phyloP scores from a whole-genome alignment of 2,113 vertebrate genomes.

The Vulpes lagopus region DNA sequence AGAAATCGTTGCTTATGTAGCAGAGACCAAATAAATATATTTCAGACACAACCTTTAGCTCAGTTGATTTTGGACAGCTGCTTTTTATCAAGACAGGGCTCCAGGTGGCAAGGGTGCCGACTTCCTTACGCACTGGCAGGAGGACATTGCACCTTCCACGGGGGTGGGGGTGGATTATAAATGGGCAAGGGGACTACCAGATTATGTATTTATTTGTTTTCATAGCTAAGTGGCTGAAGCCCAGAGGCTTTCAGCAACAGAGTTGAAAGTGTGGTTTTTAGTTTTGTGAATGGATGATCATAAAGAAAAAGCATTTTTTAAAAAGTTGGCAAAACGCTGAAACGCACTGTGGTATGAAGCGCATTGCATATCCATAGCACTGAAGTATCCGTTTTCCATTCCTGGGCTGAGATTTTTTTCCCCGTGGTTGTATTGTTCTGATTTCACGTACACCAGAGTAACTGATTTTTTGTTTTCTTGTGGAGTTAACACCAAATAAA shows the following conservation, averaged over 20 bases:
- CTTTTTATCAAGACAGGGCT: constrained; percentile 83
- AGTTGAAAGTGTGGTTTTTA: constrained; percentile 89
- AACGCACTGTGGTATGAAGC: constrained; percentile 90
- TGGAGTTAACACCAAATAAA: constrained; percentile 99
- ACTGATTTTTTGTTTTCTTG: constrained; percentile 99
- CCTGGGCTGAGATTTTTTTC: constrained; percentile 89
- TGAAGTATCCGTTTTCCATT: constrained; percentile 89
- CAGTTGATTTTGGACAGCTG: constrained; percentile 88
- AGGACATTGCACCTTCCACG: constrained; percentile 83
- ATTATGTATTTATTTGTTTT: constrained; percentile 87
- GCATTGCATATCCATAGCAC: constrained; percentile 89
- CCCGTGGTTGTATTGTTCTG: constrained; percentile 95
- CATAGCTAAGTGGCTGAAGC: constrained; percentile 85
- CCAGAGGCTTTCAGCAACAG: constrained; percentile 88
- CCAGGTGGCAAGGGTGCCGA: constrained; percentile 82
- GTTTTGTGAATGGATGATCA: constrained; percentile 89
- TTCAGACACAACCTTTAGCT: constrained; percentile 87
- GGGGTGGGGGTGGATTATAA: not conserved
- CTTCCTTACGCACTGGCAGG: constrained; percentile 84
- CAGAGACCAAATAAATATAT: constrained; percentile 87
- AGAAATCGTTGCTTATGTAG: constrained; percentile 81
- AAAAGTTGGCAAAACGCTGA: constrained; percentile 89
- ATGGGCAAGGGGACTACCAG: constrained; percentile 83
- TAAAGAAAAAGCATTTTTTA: constrained; percentile 84
- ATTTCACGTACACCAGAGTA: constrained; percentile 97